Conservation (phyloP, 2,797 vertebrate genomes). For the Amphiprion clarkii region DNA sequence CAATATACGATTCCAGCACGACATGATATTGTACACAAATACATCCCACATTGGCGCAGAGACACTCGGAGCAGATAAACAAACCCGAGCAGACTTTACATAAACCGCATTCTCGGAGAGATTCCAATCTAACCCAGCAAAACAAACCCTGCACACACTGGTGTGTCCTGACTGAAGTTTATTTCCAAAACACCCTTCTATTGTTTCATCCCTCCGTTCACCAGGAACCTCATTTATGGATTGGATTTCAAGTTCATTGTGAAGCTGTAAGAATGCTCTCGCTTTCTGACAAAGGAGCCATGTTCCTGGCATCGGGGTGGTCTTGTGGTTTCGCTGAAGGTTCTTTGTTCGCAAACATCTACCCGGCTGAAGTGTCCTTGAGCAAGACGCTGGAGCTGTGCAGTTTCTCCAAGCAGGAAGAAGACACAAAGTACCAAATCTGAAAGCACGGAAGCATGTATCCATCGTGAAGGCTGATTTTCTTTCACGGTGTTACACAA, state of each 20-base stretch:
- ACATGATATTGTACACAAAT: slow-evolving; percentile 25
- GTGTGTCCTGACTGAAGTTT: slow-evolving; percentile 44
- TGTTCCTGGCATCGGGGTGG: slow-evolving; percentile 57
- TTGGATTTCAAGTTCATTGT: slow-evolving; percentile 54
- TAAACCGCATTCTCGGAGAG: slow-evolving; percentile 58
- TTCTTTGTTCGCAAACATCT: slow-evolving; percentile 50
- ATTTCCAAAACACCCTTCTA: slow-evolving; percentile 57
- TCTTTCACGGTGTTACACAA: slow-evolving; percentile 64
- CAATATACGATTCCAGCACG: slow-evolving; percentile 27
- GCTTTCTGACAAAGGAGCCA: slow-evolving; percentile 36
- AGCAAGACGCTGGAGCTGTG: slow-evolving; percentile 25
- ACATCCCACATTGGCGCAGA: slow-evolving; percentile 49
- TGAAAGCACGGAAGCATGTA: neutral
- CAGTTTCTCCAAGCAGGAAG: neutral
- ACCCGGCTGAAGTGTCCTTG: slow-evolving; percentile 33
- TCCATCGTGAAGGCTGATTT: slow-evolving; percentile 12
- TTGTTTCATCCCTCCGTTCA: slow-evolving; percentile 54
- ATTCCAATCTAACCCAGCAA: slow-evolving; percentile 54
- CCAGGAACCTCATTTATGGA: slow-evolving; percentile 17
- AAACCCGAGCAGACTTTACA: slow-evolving; percentile 61
- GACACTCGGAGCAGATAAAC: slow-evolving; percentile 58
- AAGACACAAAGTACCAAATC: slow-evolving; percentile 18
- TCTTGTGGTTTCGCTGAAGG: slow-evolving; percentile 52
- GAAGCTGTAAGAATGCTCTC: slow-evolving; percentile 37
- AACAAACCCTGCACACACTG: slow-evolving; percentile 44